Evolutionary conservation across 23 tunicate species (phyloP).

Genomic region (Halocynthia aurantium): DNA sequence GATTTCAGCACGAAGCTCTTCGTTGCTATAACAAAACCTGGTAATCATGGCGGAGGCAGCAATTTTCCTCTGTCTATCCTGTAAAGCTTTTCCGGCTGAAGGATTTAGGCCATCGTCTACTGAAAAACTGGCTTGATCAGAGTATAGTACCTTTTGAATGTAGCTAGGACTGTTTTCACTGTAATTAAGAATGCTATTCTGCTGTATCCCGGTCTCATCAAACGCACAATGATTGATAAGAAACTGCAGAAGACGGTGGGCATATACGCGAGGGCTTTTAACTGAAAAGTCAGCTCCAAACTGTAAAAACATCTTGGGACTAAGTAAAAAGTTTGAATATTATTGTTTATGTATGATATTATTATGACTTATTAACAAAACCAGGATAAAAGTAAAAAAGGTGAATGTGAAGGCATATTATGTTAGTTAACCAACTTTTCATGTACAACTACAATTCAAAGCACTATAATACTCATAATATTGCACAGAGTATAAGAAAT

Average conservation of each 20-base stretch:
- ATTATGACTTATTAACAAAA: no score
- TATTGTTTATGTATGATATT: no score
- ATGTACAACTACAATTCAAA: no score
- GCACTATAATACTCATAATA: no score
- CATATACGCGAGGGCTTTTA: slow-evolving; percentile 76
- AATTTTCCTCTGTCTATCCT: not conserved
- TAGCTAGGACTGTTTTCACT: not conserved
- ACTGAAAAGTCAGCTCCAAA: slow-evolving; percentile 90
- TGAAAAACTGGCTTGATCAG: not conserved
- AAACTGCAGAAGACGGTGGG: slow-evolving; percentile 68
- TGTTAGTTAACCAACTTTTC: no score
- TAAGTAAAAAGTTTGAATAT: no score
- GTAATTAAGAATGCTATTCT: not conserved
- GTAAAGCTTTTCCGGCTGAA: not conserved
- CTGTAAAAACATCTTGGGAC: slow-evolving; percentile 40
- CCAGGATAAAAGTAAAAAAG: no score
- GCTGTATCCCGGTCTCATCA: not conserved
- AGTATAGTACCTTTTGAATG: slow-evolving; percentile 2
- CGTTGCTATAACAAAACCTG: slow-evolving; percentile 50
- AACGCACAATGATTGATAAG: slow-evolving; percentile 4
- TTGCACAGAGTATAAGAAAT: no score
- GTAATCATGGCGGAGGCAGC: not conserved
- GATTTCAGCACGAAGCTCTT: slow-evolving; percentile 17
- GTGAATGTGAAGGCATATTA: no score
- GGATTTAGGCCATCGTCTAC: not conserved